Evolutionary conservation across 1,140 invertebrate species (phyloP).

Genomic region (Myzus persicae): DNA sequence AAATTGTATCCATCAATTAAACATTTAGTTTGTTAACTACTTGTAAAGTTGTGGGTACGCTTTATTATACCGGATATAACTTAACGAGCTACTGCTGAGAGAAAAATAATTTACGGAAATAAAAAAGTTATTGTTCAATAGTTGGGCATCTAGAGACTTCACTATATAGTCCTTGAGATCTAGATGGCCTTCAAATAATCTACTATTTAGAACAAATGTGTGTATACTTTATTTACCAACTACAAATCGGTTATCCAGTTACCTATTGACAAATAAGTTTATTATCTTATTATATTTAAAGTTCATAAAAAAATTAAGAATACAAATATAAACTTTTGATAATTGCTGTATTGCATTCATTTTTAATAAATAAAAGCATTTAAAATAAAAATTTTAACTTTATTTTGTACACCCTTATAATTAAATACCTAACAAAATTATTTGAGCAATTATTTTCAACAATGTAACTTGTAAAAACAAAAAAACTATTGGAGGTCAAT

Average conservation of each 20-base stretch:
- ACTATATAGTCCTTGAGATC: not conserved
- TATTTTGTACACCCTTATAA: not conserved
- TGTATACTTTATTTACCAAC: not conserved
- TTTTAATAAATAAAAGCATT: not conserved
- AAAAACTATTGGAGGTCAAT: not conserved
- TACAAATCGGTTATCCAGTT: not conserved
- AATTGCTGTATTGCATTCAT: not conserved
- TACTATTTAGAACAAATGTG: not conserved
- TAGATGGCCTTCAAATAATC: conserved; percentile 33
- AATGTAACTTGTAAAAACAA: not conserved
- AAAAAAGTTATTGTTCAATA: not conserved
- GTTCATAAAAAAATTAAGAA: not conserved
- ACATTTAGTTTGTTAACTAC: no score
- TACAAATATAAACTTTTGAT: not conserved
- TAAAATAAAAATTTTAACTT: not conserved
- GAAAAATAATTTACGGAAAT: conserved; percentile 44
- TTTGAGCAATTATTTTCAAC: not conserved
- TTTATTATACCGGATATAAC: not conserved
- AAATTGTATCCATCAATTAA: no score
- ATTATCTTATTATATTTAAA: not conserved
- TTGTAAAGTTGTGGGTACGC: no score
- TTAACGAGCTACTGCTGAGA: not conserved
- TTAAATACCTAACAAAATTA: not conserved
- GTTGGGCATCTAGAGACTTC: not conserved
- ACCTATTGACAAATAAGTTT: not conserved